These are phyloP conservation scores for Drosophila ezoana DNA, from an alignment of 2,888 invertebrate species.

Conservation along the genomic window DNA sequence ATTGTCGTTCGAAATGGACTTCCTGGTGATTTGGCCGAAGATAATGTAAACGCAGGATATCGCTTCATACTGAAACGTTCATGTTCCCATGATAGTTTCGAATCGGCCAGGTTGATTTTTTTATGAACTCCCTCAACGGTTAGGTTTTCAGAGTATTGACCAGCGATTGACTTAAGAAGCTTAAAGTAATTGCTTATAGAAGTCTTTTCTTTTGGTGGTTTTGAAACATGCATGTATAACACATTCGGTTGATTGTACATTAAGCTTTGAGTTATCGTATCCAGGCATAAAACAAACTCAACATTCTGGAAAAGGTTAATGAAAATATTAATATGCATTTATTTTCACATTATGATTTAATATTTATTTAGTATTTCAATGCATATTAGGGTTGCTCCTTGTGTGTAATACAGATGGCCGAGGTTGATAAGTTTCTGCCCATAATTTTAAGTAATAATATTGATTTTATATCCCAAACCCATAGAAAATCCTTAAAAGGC, in stretches of 20 bases:
- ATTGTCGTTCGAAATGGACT: conserved; percentile 82
- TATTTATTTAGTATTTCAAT: no score
- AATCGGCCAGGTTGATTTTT: conserved; percentile 98
- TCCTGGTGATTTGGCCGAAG: conserved; percentile 87
- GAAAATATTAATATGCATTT: background rate
- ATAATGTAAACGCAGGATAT: conserved; percentile 96
- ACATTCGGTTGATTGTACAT: conserved; percentile 42
- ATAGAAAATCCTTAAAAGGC: no score
- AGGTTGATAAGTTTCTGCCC: no score
- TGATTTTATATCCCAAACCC: no score
- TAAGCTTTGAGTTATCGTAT: conserved; percentile 89
- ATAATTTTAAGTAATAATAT: no score
- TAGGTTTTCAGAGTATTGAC: conserved; percentile 84
- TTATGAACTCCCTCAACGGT: conserved; percentile 92
- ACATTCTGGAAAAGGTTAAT: conserved; percentile 88
- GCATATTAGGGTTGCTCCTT: no score
- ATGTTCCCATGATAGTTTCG: conserved; percentile 96
- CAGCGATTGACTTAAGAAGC: conserved; percentile 87
- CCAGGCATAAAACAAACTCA: conserved; percentile 95
- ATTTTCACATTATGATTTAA: no score
- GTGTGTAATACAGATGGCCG: no score
- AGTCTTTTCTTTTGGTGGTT: conserved; percentile 95
- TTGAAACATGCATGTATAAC: conserved; percentile 96
- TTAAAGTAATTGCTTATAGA: conserved; percentile 89
- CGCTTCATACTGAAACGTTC: conserved; percentile 97